A percentile compares a stretch with the other conserved stretches of the same genome.
Conservation (phyloP, 2,113 vertebrate genomes). For the Nestor notabilis region DNA sequence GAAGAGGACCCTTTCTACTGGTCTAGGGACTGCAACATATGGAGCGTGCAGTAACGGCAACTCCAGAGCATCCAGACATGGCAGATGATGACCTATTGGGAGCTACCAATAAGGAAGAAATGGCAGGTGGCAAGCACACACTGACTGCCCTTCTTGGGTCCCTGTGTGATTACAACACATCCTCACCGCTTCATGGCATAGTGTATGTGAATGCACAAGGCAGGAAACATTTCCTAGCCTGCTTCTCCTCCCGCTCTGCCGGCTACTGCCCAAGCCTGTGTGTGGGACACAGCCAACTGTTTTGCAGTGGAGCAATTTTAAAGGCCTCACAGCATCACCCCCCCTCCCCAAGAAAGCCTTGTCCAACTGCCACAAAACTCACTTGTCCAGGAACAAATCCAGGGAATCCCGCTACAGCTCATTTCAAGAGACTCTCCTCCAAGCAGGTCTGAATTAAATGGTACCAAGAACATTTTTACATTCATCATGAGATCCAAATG, state of each 20-base stretch:
- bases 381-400: constrained; percentile 65
- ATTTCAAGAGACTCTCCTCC: constrained; percentile 52
- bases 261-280: background rate
- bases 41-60: background rate
- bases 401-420: constrained; percentile 54
- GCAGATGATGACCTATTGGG: background rate
- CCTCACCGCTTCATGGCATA: background rate
- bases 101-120: background rate
- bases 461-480: constrained; percentile 61
- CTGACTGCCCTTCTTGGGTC: background rate
- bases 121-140: background rate
- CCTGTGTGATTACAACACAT: background rate
- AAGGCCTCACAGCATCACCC: background rate
- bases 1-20: background rate
- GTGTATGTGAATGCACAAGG: rapidly evolving
- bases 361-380: constrained; percentile 36
- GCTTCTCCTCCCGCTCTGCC: background rate
- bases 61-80: background rate
- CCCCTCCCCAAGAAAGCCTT: background rate
- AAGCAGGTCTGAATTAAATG: constrained; percentile 60
- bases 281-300: background rate
- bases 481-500: constrained; percentile 68
- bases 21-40: background rate
- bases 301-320: background rate
- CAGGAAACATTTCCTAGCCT: background rate